Conservation (phyloP, 2,113 vertebrate genomes). For the Stigmatopora nigra region DNA sequence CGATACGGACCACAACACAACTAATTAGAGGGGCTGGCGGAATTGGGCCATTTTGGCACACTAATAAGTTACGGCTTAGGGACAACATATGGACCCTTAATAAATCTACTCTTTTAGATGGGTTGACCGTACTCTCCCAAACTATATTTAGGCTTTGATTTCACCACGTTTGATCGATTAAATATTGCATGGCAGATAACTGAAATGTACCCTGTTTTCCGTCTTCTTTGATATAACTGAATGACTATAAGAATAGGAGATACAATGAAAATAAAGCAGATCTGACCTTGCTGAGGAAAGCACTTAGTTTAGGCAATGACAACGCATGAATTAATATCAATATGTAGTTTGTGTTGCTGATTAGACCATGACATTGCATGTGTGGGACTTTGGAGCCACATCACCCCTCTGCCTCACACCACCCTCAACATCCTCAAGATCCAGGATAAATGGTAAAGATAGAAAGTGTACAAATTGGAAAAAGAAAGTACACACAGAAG, state of each 20-base stretch:
- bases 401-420: conserved; percentile 17
- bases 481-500: conserved; percentile 39
- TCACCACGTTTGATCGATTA: too few species aligned
- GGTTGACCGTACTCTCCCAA: too few species aligned
- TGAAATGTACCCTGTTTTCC: not conserved
- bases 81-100: too few species aligned
- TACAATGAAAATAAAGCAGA: not conserved
- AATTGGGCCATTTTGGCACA: too few species aligned
- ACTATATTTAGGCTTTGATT: too few species aligned
- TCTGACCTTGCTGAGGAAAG: not conserved
- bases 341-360: conserved; percentile 5
- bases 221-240: not conserved
- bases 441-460: conserved; percentile 14
- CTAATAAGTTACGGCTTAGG: too few species aligned
- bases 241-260: not conserved
- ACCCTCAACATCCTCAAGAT: conserved; percentile 24
- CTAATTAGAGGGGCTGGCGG: too few species aligned
- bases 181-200: not conserved
- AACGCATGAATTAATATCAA: not conserved
- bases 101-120: too few species aligned
- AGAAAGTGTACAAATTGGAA: conserved; percentile 19
- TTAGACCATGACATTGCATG: conserved; percentile 57
- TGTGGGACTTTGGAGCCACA: conserved; percentile 45
- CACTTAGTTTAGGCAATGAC: not conserved
- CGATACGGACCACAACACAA: too few species aligned